A percentile compares a stretch with the other conserved stretches of the same genome.
Evolutionary conservation across 2,797 vertebrate genomes (phyloP).

Genomic region (Manis javanica): DNA sequence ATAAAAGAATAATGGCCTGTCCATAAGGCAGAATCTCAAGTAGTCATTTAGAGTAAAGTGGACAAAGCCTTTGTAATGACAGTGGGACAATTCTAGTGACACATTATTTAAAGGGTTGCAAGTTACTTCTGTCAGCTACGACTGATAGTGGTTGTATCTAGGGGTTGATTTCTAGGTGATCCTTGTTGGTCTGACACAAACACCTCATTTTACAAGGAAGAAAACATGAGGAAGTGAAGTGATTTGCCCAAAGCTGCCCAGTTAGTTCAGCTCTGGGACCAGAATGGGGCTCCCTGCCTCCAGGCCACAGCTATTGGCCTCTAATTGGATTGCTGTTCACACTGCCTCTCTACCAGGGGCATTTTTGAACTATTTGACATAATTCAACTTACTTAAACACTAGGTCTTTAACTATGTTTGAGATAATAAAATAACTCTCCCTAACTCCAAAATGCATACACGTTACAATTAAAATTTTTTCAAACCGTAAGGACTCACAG

Average conservation of each 20-base stretch:
- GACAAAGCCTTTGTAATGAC: background rate
- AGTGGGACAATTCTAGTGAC: background rate
- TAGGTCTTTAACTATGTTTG: background rate
- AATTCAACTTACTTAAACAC: conserved; percentile 34
- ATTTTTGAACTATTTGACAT: background rate
- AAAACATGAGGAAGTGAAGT: background rate
- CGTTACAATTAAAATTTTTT: conserved; percentile 32
- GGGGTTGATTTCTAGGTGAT: background rate
- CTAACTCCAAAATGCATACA: background rate
- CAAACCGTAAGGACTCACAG: background rate
- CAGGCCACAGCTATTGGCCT: background rate
- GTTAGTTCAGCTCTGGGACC: background rate
- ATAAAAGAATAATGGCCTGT: background rate
- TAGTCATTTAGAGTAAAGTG: background rate
- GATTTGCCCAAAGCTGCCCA: background rate
- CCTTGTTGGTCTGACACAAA: background rate
- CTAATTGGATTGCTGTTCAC: background rate
- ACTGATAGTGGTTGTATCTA: background rate
- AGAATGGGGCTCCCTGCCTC: background rate
- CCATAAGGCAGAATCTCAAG: background rate
- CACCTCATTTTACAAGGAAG: background rate
- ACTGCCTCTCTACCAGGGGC: background rate
- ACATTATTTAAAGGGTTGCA: background rate
- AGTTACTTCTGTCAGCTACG: background rate
- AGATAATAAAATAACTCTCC: conserved; percentile 13